A percentile compares a stretch with the other conserved stretches of the same genome.
Conservation (phyloP, 2,888 invertebrate genomes). For the Mantis religiosa region DNA sequence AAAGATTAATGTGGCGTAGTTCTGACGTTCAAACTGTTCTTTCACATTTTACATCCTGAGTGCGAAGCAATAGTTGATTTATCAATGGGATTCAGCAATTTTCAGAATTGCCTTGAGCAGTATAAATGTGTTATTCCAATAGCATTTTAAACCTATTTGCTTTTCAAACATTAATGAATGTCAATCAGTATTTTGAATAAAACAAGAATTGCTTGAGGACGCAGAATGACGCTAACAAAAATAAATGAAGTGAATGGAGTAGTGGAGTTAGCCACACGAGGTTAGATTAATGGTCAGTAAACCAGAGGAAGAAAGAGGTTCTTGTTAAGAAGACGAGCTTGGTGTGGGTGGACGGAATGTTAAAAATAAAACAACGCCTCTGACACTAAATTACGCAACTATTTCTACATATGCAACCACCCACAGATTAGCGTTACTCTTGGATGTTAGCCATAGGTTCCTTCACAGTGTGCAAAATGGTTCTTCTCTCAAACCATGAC, state of each 20-base stretch:
- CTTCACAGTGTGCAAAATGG: background rate
- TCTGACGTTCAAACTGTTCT: too few species aligned
- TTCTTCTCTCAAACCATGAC: background rate
- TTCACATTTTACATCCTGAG: too few species aligned
- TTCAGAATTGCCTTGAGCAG: too few species aligned
- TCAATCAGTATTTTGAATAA: background rate
- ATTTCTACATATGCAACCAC: background rate
- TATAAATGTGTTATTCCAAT: background rate
- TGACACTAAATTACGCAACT: background rate
- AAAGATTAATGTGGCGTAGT: too few species aligned
- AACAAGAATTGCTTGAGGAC: background rate
- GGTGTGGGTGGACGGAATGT: background rate
- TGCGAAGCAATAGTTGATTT: too few species aligned
- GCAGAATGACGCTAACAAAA: background rate
- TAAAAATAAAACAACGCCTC: background rate
- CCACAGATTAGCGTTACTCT: background rate
- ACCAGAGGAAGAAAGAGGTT: background rate
- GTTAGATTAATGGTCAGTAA: background rate
- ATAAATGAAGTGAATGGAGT: background rate
- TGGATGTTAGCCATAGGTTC: background rate
- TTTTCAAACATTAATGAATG: background rate
- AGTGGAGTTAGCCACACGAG: background rate
- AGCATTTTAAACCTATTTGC: background rate
- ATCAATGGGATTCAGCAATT: too few species aligned
- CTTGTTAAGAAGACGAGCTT: background rate